Base-by-base conservation (phyloP, 1,140 invertebrate genomes). In the Drosophila sp. region DNA sequence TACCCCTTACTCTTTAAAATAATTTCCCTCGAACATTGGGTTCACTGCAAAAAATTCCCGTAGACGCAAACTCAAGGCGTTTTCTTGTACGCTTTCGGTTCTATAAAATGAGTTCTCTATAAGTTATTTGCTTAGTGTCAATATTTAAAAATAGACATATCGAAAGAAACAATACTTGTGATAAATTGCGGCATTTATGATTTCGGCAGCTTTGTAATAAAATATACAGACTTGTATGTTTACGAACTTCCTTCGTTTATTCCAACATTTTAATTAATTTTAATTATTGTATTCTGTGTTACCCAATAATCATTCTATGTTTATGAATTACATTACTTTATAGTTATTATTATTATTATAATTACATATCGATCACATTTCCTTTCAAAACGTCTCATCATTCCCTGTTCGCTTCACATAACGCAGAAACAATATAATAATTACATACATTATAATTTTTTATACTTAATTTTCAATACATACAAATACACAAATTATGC, bases 321-420 rank as follows among this genome's bases (percentile, higher is more conserved):
- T 77, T 77, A 86, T 58, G 43, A 54, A 67, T 78, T 83, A 67
- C 38, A 63, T 77, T 81, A 72, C 32, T 83, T 79, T 77, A 75
- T 80, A 71, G 61, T 75, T 78, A 74, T 73, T 73, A 45, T 63
- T 73, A 66, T 66, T 71, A 29, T 77, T 84, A 79, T 82, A 83
- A 76, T 76, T 90, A 89, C 83, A 83, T 90, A 90, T 90, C 89
- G 89, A 90, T 90, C 87, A 90, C 87, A 90, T 90, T 89, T 90
- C 82, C 79, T 84, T 89, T 80, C 57, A 86, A 69, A 89, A 89
- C 80, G 69, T 89, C 86, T 89, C 70, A 75, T 54, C 80, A 58
- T 67, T 89, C 83, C 83, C 83, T 82, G 76, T 82, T 82, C 83
- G 41, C 79, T 73, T 83, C 59, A 66, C 71, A 56, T 75, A 84